phyloP scores from a whole-genome alignment of 2,888 invertebrate species.

The Agrilus mali region DNA sequence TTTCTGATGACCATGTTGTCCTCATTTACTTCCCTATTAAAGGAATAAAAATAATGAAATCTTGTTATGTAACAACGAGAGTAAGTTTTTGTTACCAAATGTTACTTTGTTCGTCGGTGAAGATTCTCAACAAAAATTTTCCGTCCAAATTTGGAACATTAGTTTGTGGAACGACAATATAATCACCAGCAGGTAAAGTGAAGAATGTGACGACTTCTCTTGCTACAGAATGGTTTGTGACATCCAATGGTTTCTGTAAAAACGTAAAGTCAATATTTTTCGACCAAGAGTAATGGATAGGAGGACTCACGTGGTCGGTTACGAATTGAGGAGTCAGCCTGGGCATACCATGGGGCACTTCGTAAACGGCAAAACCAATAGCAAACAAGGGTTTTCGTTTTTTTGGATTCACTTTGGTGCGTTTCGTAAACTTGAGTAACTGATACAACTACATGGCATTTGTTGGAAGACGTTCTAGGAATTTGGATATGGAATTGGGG shows the following conservation, averaged over 20 bases:
- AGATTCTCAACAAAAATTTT: constrained; percentile 56
- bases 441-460: constrained; percentile 61
- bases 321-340: constrained; percentile 48
- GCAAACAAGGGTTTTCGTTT: constrained; percentile 43
- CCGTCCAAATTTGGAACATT: constrained; percentile 54
- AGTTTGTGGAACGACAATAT: constrained; percentile 61
- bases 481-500: constrained; percentile 60
- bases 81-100: constrained; percentile 43
- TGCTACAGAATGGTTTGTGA: constrained; percentile 51
- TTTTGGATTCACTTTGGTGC: constrained; percentile 33
- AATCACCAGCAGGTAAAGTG: constrained; percentile 60
- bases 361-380: constrained; percentile 60
- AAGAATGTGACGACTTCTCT: constrained; percentile 62
- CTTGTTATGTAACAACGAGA: not conserved
- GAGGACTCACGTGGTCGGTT: constrained; percentile 38
- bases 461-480: constrained; percentile 46
- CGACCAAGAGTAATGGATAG: not conserved
- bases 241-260: constrained; percentile 41
- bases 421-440: constrained; percentile 54
- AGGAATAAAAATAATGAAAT: not conserved
- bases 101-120: constrained; percentile 60
- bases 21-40: constrained; percentile 59
- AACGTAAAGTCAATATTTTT: not conserved
- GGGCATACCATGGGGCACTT: constrained; percentile 49
- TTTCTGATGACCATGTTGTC: constrained; percentile 59